phyloP scores from a whole-genome alignment of 2,797 vertebrate genomes.

The Microctenopoma steveboyesi region DNA sequence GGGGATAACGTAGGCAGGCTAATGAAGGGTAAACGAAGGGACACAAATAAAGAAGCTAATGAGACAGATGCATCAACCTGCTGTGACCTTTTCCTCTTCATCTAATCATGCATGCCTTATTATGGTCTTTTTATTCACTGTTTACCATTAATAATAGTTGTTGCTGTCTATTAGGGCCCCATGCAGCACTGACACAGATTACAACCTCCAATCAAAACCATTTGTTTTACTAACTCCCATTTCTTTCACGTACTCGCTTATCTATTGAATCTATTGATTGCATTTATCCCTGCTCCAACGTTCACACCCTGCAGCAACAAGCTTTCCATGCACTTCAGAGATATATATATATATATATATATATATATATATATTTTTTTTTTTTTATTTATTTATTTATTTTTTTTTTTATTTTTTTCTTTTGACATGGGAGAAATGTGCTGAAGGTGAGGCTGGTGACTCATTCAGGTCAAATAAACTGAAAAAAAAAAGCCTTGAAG shows the following conservation, averaged over 20 bases:
- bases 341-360: neutral
- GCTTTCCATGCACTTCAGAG: conserved; percentile 15
- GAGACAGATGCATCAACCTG: conserved; percentile 83
- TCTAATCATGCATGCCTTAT: conserved; percentile 80
- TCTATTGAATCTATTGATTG: conserved; percentile 44
- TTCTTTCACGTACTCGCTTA: conserved; percentile 65
- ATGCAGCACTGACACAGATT: conserved; percentile 64
- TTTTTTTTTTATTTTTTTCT: neutral
- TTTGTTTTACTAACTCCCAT: conserved; percentile 74
- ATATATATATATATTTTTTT: neutral
- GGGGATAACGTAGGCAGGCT: conserved; percentile 70
- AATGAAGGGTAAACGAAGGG: conserved; percentile 82
- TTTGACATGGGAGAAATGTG: conserved; percentile 6
- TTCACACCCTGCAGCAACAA: neutral
- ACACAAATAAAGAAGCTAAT: conserved; percentile 81
- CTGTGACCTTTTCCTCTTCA: conserved; percentile 81
- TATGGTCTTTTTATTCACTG: conserved; percentile 78
- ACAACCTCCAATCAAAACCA: conserved; percentile 69
- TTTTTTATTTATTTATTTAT: neutral
- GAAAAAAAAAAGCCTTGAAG: conserved; percentile 30
- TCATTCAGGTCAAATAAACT: conserved; percentile 31
- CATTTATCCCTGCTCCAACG: conserved; percentile 41
- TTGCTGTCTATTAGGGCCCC: conserved; percentile 62
- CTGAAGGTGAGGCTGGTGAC: conserved; percentile 23
- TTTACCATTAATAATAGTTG: conserved; percentile 80